These are phyloP conservation scores for Micropoecilia bifurca DNA, from an alignment of 2,797 vertebrate genomes.

Conservation along the genomic window DNA sequence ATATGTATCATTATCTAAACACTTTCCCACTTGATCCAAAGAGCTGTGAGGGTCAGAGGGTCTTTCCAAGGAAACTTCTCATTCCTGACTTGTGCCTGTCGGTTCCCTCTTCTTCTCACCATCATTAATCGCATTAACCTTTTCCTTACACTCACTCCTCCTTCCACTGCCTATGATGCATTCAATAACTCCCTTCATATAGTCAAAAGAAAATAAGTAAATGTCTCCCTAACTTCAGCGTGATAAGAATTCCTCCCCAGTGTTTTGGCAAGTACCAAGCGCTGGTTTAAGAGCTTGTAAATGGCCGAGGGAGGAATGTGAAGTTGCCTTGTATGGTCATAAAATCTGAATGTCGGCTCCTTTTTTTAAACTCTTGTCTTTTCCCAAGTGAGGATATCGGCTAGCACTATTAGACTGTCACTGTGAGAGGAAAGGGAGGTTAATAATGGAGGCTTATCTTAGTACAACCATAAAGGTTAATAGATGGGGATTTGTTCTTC, in stretches of 20 bases:
- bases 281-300: slow-evolving; percentile 81
- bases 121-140: slow-evolving; percentile 48
- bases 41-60: background rate
- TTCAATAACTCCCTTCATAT: slow-evolving; percentile 31
- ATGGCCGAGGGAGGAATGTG: slow-evolving; percentile 80
- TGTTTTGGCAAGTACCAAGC: slow-evolving; percentile 74
- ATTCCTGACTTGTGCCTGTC: slow-evolving; percentile 32
- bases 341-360: slow-evolving; percentile 57
- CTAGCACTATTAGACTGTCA: slow-evolving; percentile 36
- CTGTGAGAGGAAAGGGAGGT: background rate
- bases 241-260: slow-evolving; percentile 80
- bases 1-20: background rate
- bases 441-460: slow-evolving; percentile 15
- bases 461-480: slow-evolving; percentile 1
- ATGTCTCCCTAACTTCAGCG: slow-evolving; percentile 63
- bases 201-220: slow-evolving; percentile 19
- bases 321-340: slow-evolving; percentile 88
- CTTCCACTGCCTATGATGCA: slow-evolving; percentile 16
- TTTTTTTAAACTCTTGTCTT: slow-evolving; percentile 52
- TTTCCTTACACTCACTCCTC: slow-evolving; percentile 21
- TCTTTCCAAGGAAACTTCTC: slow-evolving; percentile 43
- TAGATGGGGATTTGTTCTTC: background rate
- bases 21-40: slow-evolving; percentile 1
- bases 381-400: slow-evolving; percentile 13
- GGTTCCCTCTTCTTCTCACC: slow-evolving; percentile 18